These are phyloP conservation scores for Osmoderma eremita DNA, from an alignment of 2,888 invertebrate species.

Conservation along the genomic window DNA sequence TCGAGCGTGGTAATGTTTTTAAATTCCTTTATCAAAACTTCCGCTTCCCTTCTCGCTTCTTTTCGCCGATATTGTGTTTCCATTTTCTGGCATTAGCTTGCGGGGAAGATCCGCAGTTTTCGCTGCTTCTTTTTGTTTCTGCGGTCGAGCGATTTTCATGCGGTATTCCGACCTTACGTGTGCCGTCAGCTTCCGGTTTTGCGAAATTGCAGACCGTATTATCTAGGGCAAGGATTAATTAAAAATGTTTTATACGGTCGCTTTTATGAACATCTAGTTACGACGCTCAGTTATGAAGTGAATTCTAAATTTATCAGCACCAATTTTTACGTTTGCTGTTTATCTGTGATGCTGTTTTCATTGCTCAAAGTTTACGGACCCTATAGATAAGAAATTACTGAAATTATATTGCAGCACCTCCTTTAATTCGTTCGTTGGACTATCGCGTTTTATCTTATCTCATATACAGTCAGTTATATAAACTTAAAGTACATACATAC, in stretches of 20 bases:
- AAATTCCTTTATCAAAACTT: slow-evolving; percentile 32
- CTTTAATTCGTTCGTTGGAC: too few relatives aligned
- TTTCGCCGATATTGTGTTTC: slow-evolving; percentile 19
- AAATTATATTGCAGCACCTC: neutral
- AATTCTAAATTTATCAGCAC: neutral
- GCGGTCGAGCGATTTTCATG: neutral
- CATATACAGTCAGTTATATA: too few relatives aligned
- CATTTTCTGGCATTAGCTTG: slow-evolving; percentile 16
- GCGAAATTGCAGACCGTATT: neutral
- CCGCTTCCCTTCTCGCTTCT: slow-evolving; percentile 7
- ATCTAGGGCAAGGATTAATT: slow-evolving; percentile 7
- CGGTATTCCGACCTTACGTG: neutral
- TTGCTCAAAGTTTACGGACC: neutral
- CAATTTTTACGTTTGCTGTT: neutral
- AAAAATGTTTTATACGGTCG: slow-evolving; percentile 3
- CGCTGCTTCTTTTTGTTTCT: slow-evolving; percentile 6
- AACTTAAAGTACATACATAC: too few relatives aligned
- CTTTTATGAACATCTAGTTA: slow-evolving; percentile 4
- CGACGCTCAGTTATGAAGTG: too few relatives aligned
- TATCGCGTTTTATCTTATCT: too few relatives aligned
- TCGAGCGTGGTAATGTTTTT: slow-evolving; percentile 22
- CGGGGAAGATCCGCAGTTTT: neutral
- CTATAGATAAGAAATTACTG: too few relatives aligned
- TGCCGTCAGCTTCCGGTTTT: neutral
- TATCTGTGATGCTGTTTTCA: neutral